Evolutionary conservation across 2,113 vertebrate genomes (phyloP).

Genomic region (Ochotona princeps): DNA sequence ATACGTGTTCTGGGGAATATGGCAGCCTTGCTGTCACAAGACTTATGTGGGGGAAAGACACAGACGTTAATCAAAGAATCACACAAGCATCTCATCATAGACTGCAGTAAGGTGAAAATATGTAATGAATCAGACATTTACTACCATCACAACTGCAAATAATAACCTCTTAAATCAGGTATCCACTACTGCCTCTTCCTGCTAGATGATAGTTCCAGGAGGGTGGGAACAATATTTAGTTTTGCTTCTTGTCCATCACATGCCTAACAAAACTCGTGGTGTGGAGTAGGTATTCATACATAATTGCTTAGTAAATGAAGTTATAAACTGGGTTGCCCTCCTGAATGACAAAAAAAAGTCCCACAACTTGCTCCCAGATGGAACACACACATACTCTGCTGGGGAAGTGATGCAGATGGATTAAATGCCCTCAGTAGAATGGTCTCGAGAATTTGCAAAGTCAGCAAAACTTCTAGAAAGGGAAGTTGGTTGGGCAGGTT

Average conservation of each 20-base stretch:
- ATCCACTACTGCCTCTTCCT: neutral
- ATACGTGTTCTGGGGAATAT: neutral
- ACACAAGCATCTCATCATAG: neutral
- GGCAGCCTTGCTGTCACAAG: neutral
- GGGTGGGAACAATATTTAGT: neutral
- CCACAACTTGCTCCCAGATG: neutral
- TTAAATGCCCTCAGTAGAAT: neutral
- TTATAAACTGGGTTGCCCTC: neutral
- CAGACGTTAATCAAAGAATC: neutral
- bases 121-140: neutral
- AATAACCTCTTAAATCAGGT: neutral
- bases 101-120: neutral
- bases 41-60: conserved; percentile 7
- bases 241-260: neutral
- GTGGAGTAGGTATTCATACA: neutral
- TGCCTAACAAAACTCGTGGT: neutral
- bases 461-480: conserved; percentile 1
- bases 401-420: neutral
- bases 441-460: conserved; percentile 29
- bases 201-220: neutral
- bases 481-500: neutral
- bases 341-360: neutral
- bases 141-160: neutral
- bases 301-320: neutral
- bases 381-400: neutral